These are phyloP conservation scores for Chelonus formosanus DNA, from an alignment of 2,888 invertebrate genomes.

Conservation along the genomic window DNA sequence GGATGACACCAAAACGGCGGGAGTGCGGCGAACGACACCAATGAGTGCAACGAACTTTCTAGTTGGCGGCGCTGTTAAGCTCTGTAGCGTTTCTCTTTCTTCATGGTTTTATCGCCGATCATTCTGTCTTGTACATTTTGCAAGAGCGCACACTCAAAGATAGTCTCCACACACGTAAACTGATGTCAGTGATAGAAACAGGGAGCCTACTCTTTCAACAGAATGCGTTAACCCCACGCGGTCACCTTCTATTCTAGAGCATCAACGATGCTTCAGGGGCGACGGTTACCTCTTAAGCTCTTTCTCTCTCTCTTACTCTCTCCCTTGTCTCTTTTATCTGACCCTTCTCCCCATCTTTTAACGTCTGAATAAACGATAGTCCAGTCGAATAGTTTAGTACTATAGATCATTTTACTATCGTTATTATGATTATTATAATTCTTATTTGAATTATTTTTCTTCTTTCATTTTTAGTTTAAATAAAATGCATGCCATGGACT, in stretches of 20 bases:
- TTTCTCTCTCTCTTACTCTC: constrained; percentile 7
- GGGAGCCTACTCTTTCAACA: constrained; percentile 33
- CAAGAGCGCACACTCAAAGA: constrained; percentile 2
- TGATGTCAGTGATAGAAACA: constrained; percentile 17
- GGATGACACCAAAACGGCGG: constrained; percentile 31
- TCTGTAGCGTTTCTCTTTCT: constrained; percentile 17
- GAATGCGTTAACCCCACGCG: constrained; percentile 50
- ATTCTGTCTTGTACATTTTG: constrained; percentile 17
- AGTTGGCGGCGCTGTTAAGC: constrained; percentile 30
- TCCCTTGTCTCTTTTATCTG: background rate
- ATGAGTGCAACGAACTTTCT: constrained; percentile 43
- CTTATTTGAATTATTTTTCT: constrained; percentile 6
- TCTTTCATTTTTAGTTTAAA: constrained; percentile 66
- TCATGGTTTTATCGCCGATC: constrained; percentile 2
- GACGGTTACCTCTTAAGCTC: constrained; percentile 5
- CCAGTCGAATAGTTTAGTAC: too few species aligned
- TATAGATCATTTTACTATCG: background rate
- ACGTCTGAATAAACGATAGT: background rate
- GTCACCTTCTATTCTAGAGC: constrained; percentile 56
- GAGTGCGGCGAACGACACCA: constrained; percentile 37
- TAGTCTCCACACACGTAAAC: background rate
- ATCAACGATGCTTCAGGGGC: constrained; percentile 25
- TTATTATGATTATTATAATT: background rate
- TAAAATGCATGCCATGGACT: constrained; percentile 72
- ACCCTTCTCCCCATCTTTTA: background rate